A percentile compares a stretch with the other conserved stretches of the same genome.
phyloP scores from a whole-genome alignment of 2,888 invertebrate genomes.

The Blomia tropicalis region DNA sequence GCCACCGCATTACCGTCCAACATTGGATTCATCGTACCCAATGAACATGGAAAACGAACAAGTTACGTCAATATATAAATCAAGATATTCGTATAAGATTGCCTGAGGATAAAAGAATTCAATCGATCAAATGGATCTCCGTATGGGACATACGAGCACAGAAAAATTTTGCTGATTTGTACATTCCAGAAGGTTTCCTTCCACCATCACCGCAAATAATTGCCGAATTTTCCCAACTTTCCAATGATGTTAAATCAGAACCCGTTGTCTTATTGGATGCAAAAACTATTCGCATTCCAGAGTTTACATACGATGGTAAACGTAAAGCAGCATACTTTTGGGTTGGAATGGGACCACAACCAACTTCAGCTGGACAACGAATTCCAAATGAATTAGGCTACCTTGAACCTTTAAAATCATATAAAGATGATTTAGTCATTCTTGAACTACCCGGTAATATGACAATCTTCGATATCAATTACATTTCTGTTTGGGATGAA shows the following conservation, averaged over 20 bases:
- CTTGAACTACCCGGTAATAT: slow-evolving; percentile 62
- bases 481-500: slow-evolving; percentile 64
- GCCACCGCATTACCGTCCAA: slow-evolving; percentile 61
- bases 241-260: slow-evolving; percentile 52
- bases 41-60: slow-evolving; percentile 49
- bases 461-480: slow-evolving; percentile 62
- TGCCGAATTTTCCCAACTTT: slow-evolving; percentile 45
- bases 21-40: slow-evolving; percentile 76
- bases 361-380: slow-evolving; percentile 58
- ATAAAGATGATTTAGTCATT: slow-evolving; percentile 53
- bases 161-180: slow-evolving; percentile 61
- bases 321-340: slow-evolving; percentile 52
- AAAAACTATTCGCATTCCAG: slow-evolving; percentile 51
- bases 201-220: slow-evolving; percentile 56
- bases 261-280: slow-evolving; percentile 61
- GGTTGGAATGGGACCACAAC: slow-evolving; percentile 74
- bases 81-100: slow-evolving; percentile 62
- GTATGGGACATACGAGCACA: slow-evolving; percentile 70
- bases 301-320: slow-evolving; percentile 31
- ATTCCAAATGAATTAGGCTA: slow-evolving; percentile 82
- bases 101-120: slow-evolving; percentile 68
- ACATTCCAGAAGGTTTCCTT: slow-evolving; percentile 74
- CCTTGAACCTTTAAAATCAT: slow-evolving; percentile 60
- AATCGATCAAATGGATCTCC: slow-evolving; percentile 73
- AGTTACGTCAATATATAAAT: slow-evolving; percentile 48